A percentile compares a stretch with the other conserved stretches of the same genome.
Conservation (phyloP, 2,113 vertebrate species). For the Charadrius vociferus region DNA sequence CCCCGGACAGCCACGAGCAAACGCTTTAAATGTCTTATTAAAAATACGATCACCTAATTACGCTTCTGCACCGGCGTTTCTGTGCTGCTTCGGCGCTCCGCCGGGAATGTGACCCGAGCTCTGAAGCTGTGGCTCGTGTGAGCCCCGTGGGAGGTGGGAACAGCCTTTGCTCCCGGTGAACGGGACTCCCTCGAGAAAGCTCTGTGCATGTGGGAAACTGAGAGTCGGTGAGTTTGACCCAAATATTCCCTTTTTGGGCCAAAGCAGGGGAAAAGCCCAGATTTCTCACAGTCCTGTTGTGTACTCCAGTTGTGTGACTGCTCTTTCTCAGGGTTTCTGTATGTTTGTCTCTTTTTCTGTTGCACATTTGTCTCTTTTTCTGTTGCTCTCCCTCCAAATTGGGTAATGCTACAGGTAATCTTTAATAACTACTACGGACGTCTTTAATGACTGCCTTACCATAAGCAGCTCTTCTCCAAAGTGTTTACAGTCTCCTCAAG, state of each 20-base stretch:
- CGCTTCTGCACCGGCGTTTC: neutral
- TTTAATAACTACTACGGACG: no score
- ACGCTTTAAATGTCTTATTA: no score
- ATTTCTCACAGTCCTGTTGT: neutral
- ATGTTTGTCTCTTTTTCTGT: no score
- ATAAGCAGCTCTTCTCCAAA: neutral
- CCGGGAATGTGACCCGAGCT: neutral
- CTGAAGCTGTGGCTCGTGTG: neutral
- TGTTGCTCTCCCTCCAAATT: no score
- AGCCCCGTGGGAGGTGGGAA: neutral
- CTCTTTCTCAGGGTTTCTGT: neutral
- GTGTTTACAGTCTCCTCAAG: neutral
- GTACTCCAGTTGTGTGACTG: accelerated
- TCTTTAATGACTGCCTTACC: neutral
- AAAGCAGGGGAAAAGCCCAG: neutral
- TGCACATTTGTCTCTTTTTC: no score
- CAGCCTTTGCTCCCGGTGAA: neutral
- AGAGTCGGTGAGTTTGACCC: neutral
- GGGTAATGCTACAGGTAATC: no score
- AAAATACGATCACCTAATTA: neutral
- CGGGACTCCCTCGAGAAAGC: neutral
- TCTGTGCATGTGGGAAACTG: neutral
- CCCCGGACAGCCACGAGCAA: neutral
- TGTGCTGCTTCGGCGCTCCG: neutral
- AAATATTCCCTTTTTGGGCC: neutral